Base-by-base conservation (phyloP, 2,888 invertebrate genomes). In the Anodontia alba region DNA sequence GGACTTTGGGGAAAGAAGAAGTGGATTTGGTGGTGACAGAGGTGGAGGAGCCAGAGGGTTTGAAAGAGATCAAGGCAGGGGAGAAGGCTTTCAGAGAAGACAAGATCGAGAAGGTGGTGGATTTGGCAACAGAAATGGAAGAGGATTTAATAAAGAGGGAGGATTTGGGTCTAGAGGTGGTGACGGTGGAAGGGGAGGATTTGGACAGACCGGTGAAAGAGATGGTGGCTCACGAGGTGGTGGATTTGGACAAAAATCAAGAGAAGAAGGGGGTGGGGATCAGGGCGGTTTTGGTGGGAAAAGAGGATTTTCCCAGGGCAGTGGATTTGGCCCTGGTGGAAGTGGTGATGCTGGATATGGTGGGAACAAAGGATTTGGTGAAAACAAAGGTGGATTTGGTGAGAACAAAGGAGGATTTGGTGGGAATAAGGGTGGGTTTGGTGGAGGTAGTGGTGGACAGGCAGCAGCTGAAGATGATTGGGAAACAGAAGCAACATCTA, bases 181-280 rank as follows among this genome's bases (percentile, higher is more conserved):
- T 46, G 73, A 69, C 7, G 68, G 70, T 73, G 83, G 86, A 66
- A 77, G 82, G 51, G 51, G 84, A 80, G 73, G 87, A 76, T 74
- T 73, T 83, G 71, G 81, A 51, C 12, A 33, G 51, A 7, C 46
- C 26, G 51, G 68, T 73, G 70, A 75, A 29, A 33, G 57, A 75
- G 29, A 36, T 75, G 74, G 49, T 42, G 74, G 46, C 29, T n/a
- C 33, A 33, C 5, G 29, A 7, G 43, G 57, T 46, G 73, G 69
- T 72, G 78, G 82, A 36, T 71, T 69, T 69, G 79, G 76, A 31
- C 70, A 75, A 15, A 70, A 57, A 10, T 26, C 43, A 51, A 42
- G 43, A 17, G 31, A 23, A 29, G 57, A 68, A 33, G 73, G 76
- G 43, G 79, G 80, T 43, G 54, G 75, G 7, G 73, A 17, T 42